These are phyloP conservation scores for Odiellus spinosus DNA, from an alignment of 2,888 invertebrate genomes.

Conservation along the genomic window DNA sequence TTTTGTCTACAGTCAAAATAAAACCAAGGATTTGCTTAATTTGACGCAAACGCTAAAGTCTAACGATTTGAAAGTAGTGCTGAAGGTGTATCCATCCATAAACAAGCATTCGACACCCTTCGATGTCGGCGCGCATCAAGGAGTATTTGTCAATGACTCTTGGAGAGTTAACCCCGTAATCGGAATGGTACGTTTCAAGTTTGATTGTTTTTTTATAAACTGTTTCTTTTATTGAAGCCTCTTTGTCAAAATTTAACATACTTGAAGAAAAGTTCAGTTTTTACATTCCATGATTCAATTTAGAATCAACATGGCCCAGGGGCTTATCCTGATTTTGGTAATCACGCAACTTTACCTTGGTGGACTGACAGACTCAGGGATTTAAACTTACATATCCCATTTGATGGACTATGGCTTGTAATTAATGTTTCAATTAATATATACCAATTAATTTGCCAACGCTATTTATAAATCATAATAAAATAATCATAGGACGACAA, in stretches of 20 bases:
- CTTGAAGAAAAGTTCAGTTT: too few species aligned
- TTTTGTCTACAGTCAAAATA: neutral
- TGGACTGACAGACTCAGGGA: constrained; percentile 19
- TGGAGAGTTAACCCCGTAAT: constrained; percentile 14
- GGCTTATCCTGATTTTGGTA: constrained; percentile 22
- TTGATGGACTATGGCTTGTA: constrained; percentile 19
- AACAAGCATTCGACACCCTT: constrained; percentile 6
- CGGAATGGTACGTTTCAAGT: constrained; percentile 10
- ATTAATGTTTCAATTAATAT: neutral
- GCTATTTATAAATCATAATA: neutral
- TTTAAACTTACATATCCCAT: constrained; percentile 9
- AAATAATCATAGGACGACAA: too few species aligned
- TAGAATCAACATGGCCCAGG: constrained; percentile 10
- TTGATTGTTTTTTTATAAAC: too few species aligned
- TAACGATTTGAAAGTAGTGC: constrained; percentile 7
- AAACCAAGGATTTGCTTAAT: constrained; percentile 6
- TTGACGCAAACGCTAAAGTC: constrained; percentile 4
- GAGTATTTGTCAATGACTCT: constrained; percentile 16
- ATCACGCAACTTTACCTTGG: constrained; percentile 18
- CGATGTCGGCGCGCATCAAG: constrained; percentile 8
- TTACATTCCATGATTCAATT: neutral
- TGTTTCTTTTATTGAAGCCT: too few species aligned
- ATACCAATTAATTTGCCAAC: neutral
- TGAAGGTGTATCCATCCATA: constrained; percentile 7
- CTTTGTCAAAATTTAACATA: too few species aligned